Base-by-base conservation (phyloP, 2,888 invertebrate species). In the Mesodorylaimus sp. region DNA sequence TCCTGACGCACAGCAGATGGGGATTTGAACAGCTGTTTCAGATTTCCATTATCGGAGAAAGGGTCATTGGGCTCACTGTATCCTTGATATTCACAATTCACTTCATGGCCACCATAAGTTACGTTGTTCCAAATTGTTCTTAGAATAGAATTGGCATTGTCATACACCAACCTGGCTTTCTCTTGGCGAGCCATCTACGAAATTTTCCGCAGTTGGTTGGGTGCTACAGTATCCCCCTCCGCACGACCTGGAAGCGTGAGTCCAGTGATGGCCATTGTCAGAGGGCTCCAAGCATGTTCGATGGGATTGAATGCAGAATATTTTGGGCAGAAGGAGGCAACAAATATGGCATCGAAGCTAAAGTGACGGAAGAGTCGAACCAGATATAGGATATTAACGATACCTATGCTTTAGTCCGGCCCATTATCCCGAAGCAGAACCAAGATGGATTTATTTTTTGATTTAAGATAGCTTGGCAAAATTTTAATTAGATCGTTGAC, bases 241-340 rank as follows among this genome's bases (percentile, higher is more conserved):
- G 25, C 7, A 7, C 7, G 3, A 44, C 24, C 24, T 10, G 44
- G 26, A 5, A 44, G n/a, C 3, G 44, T 44, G 10, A 44, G 7
- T 25, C 24, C 5, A 5, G 44, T 44, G 5, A 44, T 16, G 7
- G 44, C 44, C 7, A 24, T 21, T 5, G 44, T 44, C 7, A 16
- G 23, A 5, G 23, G 19, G 44, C 44, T 44, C 44, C 44, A 44
- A 23, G 5, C n/a, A 26, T 44, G 44, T 25, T 44, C 44, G 7
- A 44, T 44, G 5, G 44, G 44, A 25, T 44, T 44, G 5, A 44
- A 44, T 7, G 44, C 44, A 44, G 19, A 19, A 23, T 25, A 44
- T 25, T 44, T 44, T 44, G 44, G 44, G 5, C 19, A 16, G n/a
- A 24, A 44, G 7, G 44, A 44, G 10, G 23, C 44, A 24, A 25